These are phyloP conservation scores for Nerophis lumbriciformis DNA, from an alignment of 2,113 vertebrate species.

Conservation along the genomic window DNA sequence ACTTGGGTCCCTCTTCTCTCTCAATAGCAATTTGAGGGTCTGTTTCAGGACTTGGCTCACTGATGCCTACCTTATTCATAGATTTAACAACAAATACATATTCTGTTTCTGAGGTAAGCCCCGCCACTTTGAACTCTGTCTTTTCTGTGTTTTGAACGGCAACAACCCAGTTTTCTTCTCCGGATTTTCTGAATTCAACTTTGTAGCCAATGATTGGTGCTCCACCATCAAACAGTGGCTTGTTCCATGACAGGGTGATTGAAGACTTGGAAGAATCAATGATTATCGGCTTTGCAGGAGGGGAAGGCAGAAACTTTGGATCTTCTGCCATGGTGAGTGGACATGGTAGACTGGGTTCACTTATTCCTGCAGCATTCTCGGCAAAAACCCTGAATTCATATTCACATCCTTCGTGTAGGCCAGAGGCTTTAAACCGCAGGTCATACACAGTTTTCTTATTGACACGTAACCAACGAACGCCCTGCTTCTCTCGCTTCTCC, in stretches of 20 bases:
- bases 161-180: constrained; percentile 86
- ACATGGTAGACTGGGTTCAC: constrained; percentile 84
- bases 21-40: constrained; percentile 86
- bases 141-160: constrained; percentile 81
- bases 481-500: constrained; percentile 92
- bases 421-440: constrained; percentile 88
- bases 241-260: constrained; percentile 88
- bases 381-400: constrained; percentile 96
- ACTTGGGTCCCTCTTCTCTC: constrained; percentile 90
- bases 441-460: constrained; percentile 97
- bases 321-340: constrained; percentile 85
- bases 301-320: constrained; percentile 87
- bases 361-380: constrained; percentile 92
- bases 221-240: constrained; percentile 94
- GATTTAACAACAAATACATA: constrained; percentile 89
- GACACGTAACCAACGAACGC: constrained; percentile 89
- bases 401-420: constrained; percentile 87
- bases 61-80: constrained; percentile 88
- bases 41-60: constrained; percentile 86
- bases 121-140: constrained; percentile 84
- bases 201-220: constrained; percentile 85
- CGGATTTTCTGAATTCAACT: constrained; percentile 84
- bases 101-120: constrained; percentile 79
- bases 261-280: constrained; percentile 84
- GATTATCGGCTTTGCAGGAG: constrained; percentile 86